Evolutionary conservation across 2,888 invertebrate genomes (phyloP), one percentile per base, ranked within the genome.

Genomic region (Tenthredo notha): DNA sequence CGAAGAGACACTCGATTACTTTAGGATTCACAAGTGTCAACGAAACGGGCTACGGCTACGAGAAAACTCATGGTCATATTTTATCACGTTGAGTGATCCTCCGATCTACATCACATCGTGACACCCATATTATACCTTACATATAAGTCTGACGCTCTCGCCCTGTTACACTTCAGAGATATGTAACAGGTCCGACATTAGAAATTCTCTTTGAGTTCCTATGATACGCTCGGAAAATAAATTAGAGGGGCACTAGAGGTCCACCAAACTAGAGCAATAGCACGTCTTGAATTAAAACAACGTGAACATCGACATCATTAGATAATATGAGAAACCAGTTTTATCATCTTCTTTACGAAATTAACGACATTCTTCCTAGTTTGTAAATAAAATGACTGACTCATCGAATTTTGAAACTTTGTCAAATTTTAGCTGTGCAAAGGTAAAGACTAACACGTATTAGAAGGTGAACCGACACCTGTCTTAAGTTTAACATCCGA

Each of bases 31-130:
- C 70, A 37, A 70, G 33, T 18, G 37, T 70, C 70, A 70, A 33
- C n/a, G 37, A 37, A 33, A 4, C 37, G 33, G 18, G 33, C 18
- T 33, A 70, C 37, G 70, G 70, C 70, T 70, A 29, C 9, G 18
- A 70, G n/a, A 5, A 70, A 70, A 70, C 33, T 70, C 37, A 37
- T n/a, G 37, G 29, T 70, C 33, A 70, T 37, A 70, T 70, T 70
- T 70, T 37, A 70, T 29, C 29, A n/a, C 70, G 37, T 37, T 40
- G 37, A 70, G 70, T 37, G 18, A 70, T 70, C 37, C 37, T 70
- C 70, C 9, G 37, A 70, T 5, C 40, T 37, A 70, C 37, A 37
- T 70, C 37, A 70, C 70, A 25, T 25, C 61, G 61, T 6, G 70
- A 40, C 70, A 37, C 37, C 33, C 29, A 70, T 33, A 67, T 67